Conservation (phyloP, 2,797 vertebrate species). For the Mormyrus hasselquistii region DNA sequence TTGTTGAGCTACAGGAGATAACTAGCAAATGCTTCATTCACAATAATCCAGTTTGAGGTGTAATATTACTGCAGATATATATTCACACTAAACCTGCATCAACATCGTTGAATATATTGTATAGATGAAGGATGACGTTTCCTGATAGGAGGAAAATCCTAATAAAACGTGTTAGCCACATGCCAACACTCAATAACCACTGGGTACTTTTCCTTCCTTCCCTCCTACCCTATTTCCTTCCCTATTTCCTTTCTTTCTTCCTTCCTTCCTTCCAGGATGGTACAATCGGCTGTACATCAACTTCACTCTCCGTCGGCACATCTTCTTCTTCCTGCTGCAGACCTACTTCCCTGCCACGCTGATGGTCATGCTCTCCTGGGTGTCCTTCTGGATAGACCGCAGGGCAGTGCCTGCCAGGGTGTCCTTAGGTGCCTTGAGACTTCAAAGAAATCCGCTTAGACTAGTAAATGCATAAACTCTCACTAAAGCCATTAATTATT, state of each 20-base stretch:
- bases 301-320: constrained; percentile 85
- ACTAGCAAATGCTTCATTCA: background rate
- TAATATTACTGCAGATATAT: background rate
- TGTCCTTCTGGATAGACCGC: constrained; percentile 96
- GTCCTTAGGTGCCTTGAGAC: constrained; percentile 71
- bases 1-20: background rate
- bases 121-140: background rate
- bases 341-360: constrained; percentile 89
- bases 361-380: constrained; percentile 96
- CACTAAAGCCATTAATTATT: background rate
- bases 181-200: background rate
- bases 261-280: constrained; percentile 67
- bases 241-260: background rate
- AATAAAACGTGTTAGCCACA: background rate
- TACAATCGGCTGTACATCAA: constrained; percentile 96
- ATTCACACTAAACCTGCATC: background rate
- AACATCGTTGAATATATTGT: background rate
- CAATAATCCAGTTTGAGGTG: background rate
- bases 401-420: constrained; percentile 90
- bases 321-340: constrained; percentile 96
- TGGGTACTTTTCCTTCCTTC: background rate
- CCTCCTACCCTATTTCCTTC: background rate
- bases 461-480: background rate
- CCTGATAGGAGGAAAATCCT: background rate
- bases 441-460: background rate